A percentile compares a stretch with the other conserved stretches of the same genome.
Conservation (phyloP, 1,140 invertebrate genomes). For the Sitophilus oryzae region DNA sequence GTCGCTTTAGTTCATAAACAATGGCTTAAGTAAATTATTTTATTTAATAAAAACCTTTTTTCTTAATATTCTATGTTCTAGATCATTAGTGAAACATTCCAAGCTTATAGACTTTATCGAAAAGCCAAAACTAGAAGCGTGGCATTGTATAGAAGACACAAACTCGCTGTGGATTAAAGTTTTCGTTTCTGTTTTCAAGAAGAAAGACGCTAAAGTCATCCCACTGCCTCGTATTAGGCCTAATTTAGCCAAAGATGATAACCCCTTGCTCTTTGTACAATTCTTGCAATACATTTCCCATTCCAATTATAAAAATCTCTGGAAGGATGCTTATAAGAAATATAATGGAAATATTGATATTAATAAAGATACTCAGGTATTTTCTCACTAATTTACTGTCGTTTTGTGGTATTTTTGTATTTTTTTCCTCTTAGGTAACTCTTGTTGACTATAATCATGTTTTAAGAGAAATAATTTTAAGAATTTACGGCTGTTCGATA, state of each 20-base stretch:
- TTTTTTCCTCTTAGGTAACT: constrained; percentile 18
- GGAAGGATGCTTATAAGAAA: constrained; percentile 78
- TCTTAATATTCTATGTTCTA: constrained; percentile 26
- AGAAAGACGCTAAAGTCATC: constrained; percentile 61
- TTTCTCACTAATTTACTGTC: neutral
- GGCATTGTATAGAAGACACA: constrained; percentile 51
- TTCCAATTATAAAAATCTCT: constrained; percentile 74
- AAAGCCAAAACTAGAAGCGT: constrained; percentile 42
- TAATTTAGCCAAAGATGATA: constrained; percentile 47
- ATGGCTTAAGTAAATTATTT: constrained; percentile 54
- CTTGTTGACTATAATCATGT: constrained; percentile 54
- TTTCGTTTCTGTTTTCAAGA: constrained; percentile 56
- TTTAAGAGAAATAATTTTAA: constrained; percentile 61
- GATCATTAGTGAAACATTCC: constrained; percentile 49
- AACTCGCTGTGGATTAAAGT: constrained; percentile 55
- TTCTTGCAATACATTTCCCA: constrained; percentile 72
- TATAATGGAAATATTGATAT: constrained; percentile 49
- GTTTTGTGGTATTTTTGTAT: constrained; percentile 32
- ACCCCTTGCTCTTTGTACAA: constrained; percentile 66
- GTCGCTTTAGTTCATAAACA: constrained; percentile 57
- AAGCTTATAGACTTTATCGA: constrained; percentile 44
- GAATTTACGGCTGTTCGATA: constrained; percentile 68
- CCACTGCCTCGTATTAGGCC: constrained; percentile 60
- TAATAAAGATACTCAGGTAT: constrained; percentile 41
- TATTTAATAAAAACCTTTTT: constrained; percentile 2